Conservation (phyloP, 2,797 vertebrate genomes). For the Aeoliscus strigatus region DNA sequence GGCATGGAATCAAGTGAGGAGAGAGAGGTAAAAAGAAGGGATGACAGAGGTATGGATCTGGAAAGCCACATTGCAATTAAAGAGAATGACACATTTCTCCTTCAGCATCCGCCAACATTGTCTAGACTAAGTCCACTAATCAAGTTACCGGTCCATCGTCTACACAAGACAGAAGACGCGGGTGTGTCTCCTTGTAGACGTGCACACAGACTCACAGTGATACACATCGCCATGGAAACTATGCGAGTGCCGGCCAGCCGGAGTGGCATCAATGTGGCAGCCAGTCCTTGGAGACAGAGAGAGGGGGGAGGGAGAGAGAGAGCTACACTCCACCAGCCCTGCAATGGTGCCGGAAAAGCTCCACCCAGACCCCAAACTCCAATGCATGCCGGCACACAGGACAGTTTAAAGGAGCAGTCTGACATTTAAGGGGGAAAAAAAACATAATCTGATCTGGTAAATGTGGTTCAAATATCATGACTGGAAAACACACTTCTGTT, state of each 20-base stretch:
- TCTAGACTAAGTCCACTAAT: slow-evolving; percentile 66
- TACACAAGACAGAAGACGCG: slow-evolving; percentile 28
- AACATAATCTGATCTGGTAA: no score
- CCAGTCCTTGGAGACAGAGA: slow-evolving; percentile 27
- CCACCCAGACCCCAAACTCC: slow-evolving; percentile 4
- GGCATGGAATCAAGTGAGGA: background rate
- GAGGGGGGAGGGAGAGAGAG: background rate
- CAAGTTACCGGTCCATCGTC: slow-evolving; percentile 48
- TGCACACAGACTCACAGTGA: slow-evolving; percentile 14
- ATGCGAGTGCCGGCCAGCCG: slow-evolving; percentile 30
- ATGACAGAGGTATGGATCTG: no score
- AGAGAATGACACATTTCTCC: slow-evolving; percentile 30
- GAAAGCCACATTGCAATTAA: slow-evolving; percentile 12
- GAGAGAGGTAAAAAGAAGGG: background rate
- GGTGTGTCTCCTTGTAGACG: slow-evolving; percentile 32
- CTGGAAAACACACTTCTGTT: no score
- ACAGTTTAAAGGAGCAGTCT: no score
- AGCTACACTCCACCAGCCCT: background rate
- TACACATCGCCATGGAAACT: slow-evolving; percentile 58
- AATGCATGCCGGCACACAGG: no score
- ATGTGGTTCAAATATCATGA: no score
- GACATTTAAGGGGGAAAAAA: no score
- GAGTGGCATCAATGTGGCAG: slow-evolving; percentile 53
- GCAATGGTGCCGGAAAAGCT: slow-evolving; percentile 5
- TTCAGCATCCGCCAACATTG: slow-evolving; percentile 40